Conservation (phyloP, 2,797 vertebrate genomes). For the Molossus alvarezi region DNA sequence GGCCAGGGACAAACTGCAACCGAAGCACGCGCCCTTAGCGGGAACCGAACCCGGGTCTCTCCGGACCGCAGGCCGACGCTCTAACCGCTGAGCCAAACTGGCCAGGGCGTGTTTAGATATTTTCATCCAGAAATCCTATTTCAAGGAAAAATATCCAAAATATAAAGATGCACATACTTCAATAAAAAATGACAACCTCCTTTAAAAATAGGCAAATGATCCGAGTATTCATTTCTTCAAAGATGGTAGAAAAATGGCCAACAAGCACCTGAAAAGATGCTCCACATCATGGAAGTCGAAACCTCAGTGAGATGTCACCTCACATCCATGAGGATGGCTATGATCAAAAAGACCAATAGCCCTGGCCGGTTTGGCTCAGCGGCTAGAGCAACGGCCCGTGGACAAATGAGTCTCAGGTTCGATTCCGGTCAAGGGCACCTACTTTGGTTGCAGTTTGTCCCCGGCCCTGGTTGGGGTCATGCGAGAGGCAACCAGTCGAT, state of each 20-base stretch:
- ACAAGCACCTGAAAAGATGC: not conserved
- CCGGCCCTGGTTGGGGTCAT: no score
- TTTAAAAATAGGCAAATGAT: not conserved
- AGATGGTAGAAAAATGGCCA: not conserved
- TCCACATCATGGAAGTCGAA: not conserved
- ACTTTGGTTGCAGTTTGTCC: no score
- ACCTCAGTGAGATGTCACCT: not conserved
- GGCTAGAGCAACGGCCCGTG: no score
- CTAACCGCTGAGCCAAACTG: no score
- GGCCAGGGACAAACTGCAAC: no score
- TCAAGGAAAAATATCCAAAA: not conserved
- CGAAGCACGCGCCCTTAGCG: no score
- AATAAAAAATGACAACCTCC: not conserved
- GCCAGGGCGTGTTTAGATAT: slow-evolving; percentile 5
- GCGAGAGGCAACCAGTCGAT: no score
- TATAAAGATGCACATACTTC: not conserved
- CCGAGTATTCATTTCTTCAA: not conserved
- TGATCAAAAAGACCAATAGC: not conserved
- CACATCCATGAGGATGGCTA: not conserved
- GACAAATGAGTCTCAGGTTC: no score
- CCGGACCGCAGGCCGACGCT: no score
- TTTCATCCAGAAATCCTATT: slow-evolving; percentile 10
- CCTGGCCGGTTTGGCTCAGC: no score
- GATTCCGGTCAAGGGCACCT: no score
- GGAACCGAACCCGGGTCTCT: no score